phyloP scores from a whole-genome alignment of 2,888 invertebrate genomes.

The Hirtodrosophila confusa region DNA sequence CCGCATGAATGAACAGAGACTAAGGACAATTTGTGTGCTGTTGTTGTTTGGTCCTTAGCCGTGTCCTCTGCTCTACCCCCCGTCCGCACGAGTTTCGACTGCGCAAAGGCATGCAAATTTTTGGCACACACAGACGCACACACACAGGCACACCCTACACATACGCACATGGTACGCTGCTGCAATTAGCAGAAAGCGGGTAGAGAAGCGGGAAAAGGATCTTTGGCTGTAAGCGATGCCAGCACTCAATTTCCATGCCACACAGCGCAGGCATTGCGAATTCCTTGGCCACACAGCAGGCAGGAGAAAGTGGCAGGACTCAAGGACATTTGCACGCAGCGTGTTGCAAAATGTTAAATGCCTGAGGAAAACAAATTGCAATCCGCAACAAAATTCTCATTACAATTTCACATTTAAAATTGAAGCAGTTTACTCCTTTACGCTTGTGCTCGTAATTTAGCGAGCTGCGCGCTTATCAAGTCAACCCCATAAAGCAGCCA shows the following conservation, averaged over 20 bases:
- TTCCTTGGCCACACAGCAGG: constrained; percentile 53
- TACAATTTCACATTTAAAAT: constrained; percentile 57
- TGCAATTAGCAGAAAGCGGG: constrained; percentile 59
- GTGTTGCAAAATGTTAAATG: constrained; percentile 38
- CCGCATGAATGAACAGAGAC: constrained; percentile 55
- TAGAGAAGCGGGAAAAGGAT: constrained; percentile 11
- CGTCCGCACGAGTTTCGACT: constrained; percentile 21
- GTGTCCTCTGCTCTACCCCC: constrained; percentile 27
- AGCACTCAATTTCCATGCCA: constrained; percentile 43
- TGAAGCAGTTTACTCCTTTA: constrained; percentile 37
- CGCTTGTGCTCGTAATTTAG: constrained; percentile 49
- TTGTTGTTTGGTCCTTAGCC: constrained; percentile 22
- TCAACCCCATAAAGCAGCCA: constrained; percentile 35
- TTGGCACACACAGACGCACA: constrained; percentile 35
- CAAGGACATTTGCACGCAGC: constrained; percentile 57
- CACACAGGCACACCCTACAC: constrained; percentile 12
- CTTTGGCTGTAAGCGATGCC: constrained; percentile 56
- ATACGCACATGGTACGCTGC: constrained; percentile 10
- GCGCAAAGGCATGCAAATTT: constrained; percentile 72
- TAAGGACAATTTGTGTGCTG: constrained; percentile 46
- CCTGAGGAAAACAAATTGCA: constrained; percentile 25
- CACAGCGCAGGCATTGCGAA: constrained; percentile 46
- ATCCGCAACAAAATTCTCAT: constrained; percentile 42
- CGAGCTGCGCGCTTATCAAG: constrained; percentile 62
- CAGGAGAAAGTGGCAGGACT: constrained; percentile 61